Evolutionary conservation across 2,888 invertebrate genomes (phyloP), one percentile per base, ranked within the genome.

Genomic region (Pammene fasciana): DNA sequence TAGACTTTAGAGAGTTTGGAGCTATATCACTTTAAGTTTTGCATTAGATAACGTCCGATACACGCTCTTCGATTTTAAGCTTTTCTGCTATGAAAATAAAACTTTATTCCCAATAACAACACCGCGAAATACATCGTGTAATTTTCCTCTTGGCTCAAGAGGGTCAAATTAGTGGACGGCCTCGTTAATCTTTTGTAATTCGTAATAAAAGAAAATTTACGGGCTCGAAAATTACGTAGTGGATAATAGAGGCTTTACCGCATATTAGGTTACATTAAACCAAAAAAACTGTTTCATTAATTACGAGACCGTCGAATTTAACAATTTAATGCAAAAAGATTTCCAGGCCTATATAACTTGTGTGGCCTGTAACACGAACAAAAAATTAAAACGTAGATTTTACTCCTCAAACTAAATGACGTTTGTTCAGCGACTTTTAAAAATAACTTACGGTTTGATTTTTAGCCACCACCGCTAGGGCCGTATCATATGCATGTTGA

Each of bases 141-240:
- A 68, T 67, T 71, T 76, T 74, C 74, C 67, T 68, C 65, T 18
- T 56, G 57, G 59, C 61, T 70, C 60, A 54, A 65, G 73, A 71
- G 65, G 67, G 70, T 67, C 74, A 72, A 76, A 79, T 79, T 77
- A 79, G 76, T 74, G 56, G 73, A 72, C 67, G 68, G 75, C 72
- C 74, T 71, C 76, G 75, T 81, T 77, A 78, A 84, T 83, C 80
- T 81, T 76, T 72, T 73, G 74, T 79, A 83, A 80, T 81, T 78
- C 77, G 74, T 76, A 70, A 76, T 68, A 72, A 77, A 67, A 75
- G 70, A 75, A 77, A 81, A 81, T 81, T 79, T 74, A 73, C 73
- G 71, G 70, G 71, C 71, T 71, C 67, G 71, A 74, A 76, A 79
- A 81, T 78, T 79, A 72, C 71, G 68, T 71, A 68, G 73, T 13